Conservation (phyloP, 2,888 invertebrate genomes). For the Glomeris marginata region DNA sequence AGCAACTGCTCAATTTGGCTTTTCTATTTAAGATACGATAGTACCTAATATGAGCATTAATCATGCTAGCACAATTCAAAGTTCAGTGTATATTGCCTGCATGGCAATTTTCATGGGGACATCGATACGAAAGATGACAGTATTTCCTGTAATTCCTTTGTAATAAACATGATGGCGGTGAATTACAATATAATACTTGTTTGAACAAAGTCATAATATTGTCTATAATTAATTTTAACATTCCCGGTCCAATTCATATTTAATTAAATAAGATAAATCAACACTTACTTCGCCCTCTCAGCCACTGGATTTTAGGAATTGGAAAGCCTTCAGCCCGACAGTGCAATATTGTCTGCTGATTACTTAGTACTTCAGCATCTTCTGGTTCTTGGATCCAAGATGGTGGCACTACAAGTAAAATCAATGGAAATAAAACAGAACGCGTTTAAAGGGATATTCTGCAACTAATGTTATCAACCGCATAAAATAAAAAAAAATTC, state of each 20-base stretch:
- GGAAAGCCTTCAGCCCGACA: conserved; percentile 90
- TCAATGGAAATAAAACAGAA: not conserved
- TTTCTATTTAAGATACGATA: too few species aligned
- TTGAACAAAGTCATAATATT: not conserved
- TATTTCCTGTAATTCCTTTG: too few species aligned
- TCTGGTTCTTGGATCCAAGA: conserved; percentile 74
- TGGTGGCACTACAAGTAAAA: conserved; percentile 53
- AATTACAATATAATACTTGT: not conserved
- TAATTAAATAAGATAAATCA: not conserved
- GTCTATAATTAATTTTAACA: not conserved
- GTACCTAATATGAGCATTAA: too few species aligned
- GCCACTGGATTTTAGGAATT: conserved; percentile 69
- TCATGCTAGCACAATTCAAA: too few species aligned
- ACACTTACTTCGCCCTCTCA: conserved; percentile 11
- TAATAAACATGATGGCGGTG: too few species aligned
- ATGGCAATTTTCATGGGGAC: too few species aligned
- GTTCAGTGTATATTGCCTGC: too few species aligned
- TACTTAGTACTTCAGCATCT: conserved; percentile 64
- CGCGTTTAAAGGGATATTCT: too few species aligned
- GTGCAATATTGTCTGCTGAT: conserved; percentile 66
- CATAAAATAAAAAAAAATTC: too few species aligned
- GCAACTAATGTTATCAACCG: too few species aligned
- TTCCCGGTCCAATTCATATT: not conserved
- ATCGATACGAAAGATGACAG: too few species aligned
- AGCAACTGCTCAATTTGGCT: too few species aligned